Evolutionary conservation across 2,888 invertebrate species (phyloP).

Genomic region (Galeruca laticollis): DNA sequence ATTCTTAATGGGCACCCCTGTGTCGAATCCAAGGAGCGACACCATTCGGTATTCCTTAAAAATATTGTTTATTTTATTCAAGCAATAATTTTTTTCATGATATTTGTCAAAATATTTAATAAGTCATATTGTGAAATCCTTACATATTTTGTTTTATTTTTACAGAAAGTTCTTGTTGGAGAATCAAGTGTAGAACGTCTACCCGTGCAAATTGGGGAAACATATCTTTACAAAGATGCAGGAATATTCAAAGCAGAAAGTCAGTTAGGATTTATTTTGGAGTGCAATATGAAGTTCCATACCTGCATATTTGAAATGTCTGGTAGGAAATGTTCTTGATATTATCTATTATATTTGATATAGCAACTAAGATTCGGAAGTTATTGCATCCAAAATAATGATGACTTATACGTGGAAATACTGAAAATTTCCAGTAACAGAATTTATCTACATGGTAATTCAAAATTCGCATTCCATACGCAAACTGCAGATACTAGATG

Average conservation of each 20-base stretch:
- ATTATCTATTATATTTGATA: constrained; percentile 17
- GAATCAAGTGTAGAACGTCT: constrained; percentile 65
- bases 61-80: no score
- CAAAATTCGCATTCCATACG: no score
- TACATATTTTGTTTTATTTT: constrained; percentile 40
- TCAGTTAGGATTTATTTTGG: constrained; percentile 70
- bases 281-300: constrained; percentile 77
- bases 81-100: not conserved
- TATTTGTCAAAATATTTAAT: constrained; percentile 10
- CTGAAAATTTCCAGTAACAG: no score
- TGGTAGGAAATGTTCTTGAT: constrained; percentile 60
- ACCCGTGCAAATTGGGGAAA: constrained; percentile 72
- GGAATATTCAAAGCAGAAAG: constrained; percentile 73
- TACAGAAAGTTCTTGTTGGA: constrained; percentile 65
- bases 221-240: constrained; percentile 72
- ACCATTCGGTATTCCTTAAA: no score
- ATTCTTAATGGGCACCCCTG: no score
- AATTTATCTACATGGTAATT: no score
- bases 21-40: no score
- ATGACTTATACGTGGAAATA: no score
- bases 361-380: constrained; percentile 1
- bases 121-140: not conserved
- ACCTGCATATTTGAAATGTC: constrained; percentile 75
- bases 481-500: no score
- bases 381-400: not conserved